A percentile compares a stretch with the other conserved stretches of the same genome.
phyloP scores from a whole-genome alignment of 2,888 invertebrate genomes.

The Abrostola tripartita region DNA sequence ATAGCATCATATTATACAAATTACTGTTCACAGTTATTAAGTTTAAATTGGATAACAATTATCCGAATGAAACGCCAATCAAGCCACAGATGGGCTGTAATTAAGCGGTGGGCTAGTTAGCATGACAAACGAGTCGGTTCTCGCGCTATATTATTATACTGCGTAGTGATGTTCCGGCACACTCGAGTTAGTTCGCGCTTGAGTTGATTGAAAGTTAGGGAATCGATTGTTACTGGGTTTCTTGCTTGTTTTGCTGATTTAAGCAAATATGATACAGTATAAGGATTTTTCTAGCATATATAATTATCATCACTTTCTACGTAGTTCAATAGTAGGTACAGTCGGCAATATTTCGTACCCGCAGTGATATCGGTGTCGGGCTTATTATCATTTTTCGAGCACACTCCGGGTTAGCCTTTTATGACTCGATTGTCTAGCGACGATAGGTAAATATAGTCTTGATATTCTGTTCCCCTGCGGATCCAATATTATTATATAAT shows the following conservation, averaged over 20 bases:
- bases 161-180: slow-evolving; percentile 37
- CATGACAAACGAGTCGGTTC: slow-evolving; percentile 72
- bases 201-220: slow-evolving; percentile 7
- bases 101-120: slow-evolving; percentile 72
- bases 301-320: too few species aligned
- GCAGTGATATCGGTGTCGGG: too few species aligned
- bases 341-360: too few species aligned
- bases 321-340: too few species aligned
- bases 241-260: neutral
- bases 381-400: too few species aligned
- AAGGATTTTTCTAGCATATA: too few species aligned
- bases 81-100: slow-evolving; percentile 68
- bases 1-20: slow-evolving; percentile 46
- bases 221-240: slow-evolving; percentile 2
- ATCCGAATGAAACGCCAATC: slow-evolving; percentile 75
- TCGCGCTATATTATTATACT: slow-evolving; percentile 58
- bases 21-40: slow-evolving; percentile 64
- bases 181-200: slow-evolving; percentile 20
- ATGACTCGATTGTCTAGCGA: too few species aligned
- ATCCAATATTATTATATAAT: too few species aligned
- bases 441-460: too few species aligned
- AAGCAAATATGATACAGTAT: too few species aligned
- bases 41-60: slow-evolving; percentile 72
- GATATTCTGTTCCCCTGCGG: too few species aligned
- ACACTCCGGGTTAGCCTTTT: too few species aligned